A percentile compares a stretch with the other conserved stretches of the same genome.
phyloP scores from a whole-genome alignment of 2,797 vertebrate genomes.

The Poecilia wingei region DNA sequence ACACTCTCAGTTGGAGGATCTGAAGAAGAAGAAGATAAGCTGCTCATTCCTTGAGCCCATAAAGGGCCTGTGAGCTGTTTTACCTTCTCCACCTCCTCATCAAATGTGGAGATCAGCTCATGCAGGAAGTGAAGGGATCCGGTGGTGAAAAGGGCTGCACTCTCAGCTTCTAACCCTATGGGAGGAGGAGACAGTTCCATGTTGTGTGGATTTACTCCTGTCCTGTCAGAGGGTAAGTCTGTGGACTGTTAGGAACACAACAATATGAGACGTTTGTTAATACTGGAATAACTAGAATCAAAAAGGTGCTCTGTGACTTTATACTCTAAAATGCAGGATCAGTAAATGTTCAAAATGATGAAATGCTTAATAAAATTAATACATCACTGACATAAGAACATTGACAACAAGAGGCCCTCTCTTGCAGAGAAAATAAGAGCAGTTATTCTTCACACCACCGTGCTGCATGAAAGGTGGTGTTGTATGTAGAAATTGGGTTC shows the following conservation, averaged over 20 bases:
- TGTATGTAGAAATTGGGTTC: background rate
- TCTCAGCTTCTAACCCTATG: constrained; percentile 71
- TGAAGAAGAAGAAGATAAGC: constrained; percentile 28
- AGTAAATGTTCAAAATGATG: background rate
- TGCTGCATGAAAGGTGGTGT: background rate
- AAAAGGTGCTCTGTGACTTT: background rate
- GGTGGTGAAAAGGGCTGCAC: constrained; percentile 73
- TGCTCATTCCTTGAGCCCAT: background rate
- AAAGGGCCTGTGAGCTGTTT: background rate
- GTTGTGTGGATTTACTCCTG: background rate
- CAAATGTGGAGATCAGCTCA: constrained; percentile 80
- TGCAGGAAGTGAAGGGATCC: constrained; percentile 77
- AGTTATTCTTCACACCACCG: background rate
- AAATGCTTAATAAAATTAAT: background rate
- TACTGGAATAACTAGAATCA: background rate
- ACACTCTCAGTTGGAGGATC: constrained; percentile 75
- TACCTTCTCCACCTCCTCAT: constrained; percentile 82
- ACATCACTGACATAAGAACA: background rate
- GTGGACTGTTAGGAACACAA: background rate
- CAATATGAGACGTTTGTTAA: background rate
- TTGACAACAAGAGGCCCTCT: background rate
- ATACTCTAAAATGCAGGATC: background rate
- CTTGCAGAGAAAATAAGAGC: background rate
- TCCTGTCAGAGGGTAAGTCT: background rate
- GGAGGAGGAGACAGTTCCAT: constrained; percentile 79